phyloP scores from a whole-genome alignment of 2,888 invertebrate species.

The Prionchulus punctatus region DNA sequence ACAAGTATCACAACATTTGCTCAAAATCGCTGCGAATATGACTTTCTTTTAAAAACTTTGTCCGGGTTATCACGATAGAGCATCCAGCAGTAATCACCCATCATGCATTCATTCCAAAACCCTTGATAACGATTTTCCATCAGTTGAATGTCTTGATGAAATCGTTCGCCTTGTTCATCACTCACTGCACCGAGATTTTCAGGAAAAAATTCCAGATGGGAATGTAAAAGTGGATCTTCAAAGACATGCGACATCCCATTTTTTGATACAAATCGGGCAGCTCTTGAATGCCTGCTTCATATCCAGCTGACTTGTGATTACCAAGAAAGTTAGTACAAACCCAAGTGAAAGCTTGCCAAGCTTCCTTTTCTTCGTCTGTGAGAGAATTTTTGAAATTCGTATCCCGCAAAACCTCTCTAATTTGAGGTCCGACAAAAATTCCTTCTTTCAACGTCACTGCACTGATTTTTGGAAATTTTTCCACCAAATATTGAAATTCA shows the following conservation, averaged over 20 bases:
- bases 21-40: conserved; percentile 10
- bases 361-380: background rate
- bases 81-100: conserved; percentile 28
- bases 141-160: conserved; percentile 30
- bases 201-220: conserved; percentile 30
- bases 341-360: conserved; percentile 9
- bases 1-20: background rate
- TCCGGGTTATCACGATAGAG: conserved; percentile 7
- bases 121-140: conserved; percentile 30
- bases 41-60: background rate
- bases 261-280: conserved; percentile 10
- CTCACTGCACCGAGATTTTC: conserved; percentile 29
- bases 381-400: background rate
- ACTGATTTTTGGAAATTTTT: conserved; percentile 1
- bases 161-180: conserved; percentile 32
- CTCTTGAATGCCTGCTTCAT: conserved; percentile 8
- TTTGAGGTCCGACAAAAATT: background rate
- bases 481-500: background rate
- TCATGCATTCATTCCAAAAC: conserved; percentile 23
- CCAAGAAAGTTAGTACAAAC: conserved; percentile 12
- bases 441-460: background rate
- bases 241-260: conserved; percentile 27
- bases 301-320: conserved; percentile 10
- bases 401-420: background rate
- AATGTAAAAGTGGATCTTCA: conserved; percentile 32